phyloP scores from a whole-genome alignment of 2,113 vertebrate genomes.

The Ellobius talpinus region DNA sequence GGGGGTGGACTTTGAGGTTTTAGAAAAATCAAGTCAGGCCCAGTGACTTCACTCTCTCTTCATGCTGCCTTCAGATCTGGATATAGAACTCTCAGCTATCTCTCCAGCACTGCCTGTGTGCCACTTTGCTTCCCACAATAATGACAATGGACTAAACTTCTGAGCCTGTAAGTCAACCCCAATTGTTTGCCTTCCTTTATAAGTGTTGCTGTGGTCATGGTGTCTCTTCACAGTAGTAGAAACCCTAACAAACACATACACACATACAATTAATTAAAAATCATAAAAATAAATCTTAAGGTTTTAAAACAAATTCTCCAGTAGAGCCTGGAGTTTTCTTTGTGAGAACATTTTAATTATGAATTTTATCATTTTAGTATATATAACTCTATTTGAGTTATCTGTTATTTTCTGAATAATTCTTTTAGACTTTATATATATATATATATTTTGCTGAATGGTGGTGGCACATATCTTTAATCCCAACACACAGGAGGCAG shows the following conservation, averaged over 20 bases:
- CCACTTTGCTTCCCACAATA: not conserved
- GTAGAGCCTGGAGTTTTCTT: not conserved
- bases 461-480: not conserved
- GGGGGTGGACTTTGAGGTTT: not conserved
- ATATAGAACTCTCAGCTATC: not conserved
- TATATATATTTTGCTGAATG: not conserved
- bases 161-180: not conserved
- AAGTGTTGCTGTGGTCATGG: not conserved
- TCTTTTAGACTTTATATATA: not conserved
- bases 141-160: not conserved
- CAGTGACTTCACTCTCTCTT: not conserved
- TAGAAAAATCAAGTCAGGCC: not conserved
- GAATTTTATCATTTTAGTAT: conserved; percentile 28
- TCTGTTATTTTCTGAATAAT: not conserved
- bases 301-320: not conserved
- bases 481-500: not conserved
- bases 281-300: not conserved
- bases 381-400: not conserved
- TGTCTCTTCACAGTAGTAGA: not conserved
- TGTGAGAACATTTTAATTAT: not conserved
- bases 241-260: not conserved
- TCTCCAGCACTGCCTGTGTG: not conserved
- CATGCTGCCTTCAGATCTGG: not conserved
- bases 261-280: not conserved
- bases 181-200: not conserved